These are phyloP conservation scores for Charaxes varanes DNA, from an alignment of 1,140 invertebrate species.

Conservation along the genomic window DNA sequence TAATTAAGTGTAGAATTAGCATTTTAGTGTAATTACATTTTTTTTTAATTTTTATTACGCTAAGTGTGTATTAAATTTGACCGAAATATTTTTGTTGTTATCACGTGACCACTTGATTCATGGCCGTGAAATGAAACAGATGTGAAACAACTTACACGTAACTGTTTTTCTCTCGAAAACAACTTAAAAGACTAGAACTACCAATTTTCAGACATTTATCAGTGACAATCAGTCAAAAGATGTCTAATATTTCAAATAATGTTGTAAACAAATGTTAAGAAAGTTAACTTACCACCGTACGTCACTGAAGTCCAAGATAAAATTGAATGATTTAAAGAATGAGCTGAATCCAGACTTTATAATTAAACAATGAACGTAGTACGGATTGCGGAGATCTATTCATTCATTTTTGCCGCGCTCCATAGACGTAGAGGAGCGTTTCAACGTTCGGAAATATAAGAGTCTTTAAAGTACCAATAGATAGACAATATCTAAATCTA, in stretches of 20 bases:
- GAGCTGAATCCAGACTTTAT: no score
- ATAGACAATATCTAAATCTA: no score
- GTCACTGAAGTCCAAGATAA: slow-evolving; percentile 14
- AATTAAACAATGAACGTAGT: slow-evolving; percentile 23
- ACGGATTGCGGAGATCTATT: slow-evolving; percentile 17
- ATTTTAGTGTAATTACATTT: not conserved
- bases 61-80: no score
- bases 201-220: no score
- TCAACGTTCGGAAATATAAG: no score
- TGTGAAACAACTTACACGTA: slow-evolving; percentile 16
- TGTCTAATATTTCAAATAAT: not conserved
- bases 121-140: slow-evolving; percentile 32
- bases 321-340: slow-evolving; percentile 21
- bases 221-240: no score
- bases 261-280: slow-evolving; percentile 9
- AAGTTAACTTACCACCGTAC: slow-evolving; percentile 26
- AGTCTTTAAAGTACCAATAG: no score
- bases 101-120: slow-evolving; percentile 39
- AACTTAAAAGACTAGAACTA: no score
- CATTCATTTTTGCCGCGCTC: slow-evolving; percentile 5
- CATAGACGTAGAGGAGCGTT: no score
- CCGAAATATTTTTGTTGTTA: slow-evolving; percentile 29
- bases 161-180: not conserved
- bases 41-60: not conserved
- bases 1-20: slow-evolving; percentile 2